Percentiles rank a stretch among this genome's conserved stretches.
phyloP scores from a whole-genome alignment of 2,888 invertebrate species.

The Adineta ricciae region DNA sequence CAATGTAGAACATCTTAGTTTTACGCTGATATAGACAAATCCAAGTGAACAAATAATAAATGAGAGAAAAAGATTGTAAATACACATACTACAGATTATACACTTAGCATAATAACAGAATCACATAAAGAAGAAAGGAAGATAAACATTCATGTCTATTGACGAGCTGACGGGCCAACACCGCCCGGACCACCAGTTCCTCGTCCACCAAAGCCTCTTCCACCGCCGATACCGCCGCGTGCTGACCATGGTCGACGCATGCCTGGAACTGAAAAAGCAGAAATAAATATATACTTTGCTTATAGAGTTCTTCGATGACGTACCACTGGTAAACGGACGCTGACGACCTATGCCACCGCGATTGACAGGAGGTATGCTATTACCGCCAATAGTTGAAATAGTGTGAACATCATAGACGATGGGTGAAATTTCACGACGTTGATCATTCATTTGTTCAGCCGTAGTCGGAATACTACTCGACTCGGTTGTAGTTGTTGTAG shows the following conservation, averaged over 20 bases:
- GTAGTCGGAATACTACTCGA: background rate
- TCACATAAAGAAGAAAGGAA: background rate
- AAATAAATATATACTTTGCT: too few relatives aligned
- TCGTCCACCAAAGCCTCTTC: background rate
- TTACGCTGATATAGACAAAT: background rate
- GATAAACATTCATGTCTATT: background rate
- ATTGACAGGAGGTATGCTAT: too few relatives aligned
- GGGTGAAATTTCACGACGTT: background rate
- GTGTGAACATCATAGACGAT: background rate
- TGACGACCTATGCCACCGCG: background rate
- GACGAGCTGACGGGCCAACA: background rate
- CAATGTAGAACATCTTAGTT: background rate
- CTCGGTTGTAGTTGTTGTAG: background rate
- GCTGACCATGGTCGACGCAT: background rate
- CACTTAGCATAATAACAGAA: background rate
- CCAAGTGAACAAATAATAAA: background rate
- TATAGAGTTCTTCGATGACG: background rate
- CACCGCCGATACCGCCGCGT: background rate
- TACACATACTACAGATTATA: slow-evolving; percentile 15
- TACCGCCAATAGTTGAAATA: background rate
- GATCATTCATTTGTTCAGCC: background rate
- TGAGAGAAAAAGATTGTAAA: background rate
- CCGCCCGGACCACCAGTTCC: background rate
- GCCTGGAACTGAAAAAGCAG: background rate
- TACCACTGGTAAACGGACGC: background rate